phyloP scores from a whole-genome alignment of 2,113 vertebrate genomes.

The Aythya baeri region DNA sequence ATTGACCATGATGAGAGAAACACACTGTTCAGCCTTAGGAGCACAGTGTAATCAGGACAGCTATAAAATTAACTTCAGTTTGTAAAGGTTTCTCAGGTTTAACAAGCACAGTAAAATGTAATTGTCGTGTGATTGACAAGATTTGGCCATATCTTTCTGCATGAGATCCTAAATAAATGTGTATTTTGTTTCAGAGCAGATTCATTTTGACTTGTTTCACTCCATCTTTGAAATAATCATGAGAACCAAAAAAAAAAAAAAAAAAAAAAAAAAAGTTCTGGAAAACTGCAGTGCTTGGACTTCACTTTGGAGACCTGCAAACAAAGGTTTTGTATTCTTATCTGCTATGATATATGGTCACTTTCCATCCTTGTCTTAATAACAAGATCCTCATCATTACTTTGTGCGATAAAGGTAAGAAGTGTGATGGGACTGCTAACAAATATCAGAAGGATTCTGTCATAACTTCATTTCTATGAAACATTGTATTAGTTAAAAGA shows the following conservation, averaged over 20 bases:
- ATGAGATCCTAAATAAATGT: neutral
- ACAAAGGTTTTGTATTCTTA: neutral
- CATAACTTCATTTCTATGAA: neutral
- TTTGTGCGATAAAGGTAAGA: neutral
- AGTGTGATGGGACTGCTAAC: neutral
- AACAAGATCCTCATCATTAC: neutral
- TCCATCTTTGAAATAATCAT: neutral
- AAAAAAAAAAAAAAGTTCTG: neutral
- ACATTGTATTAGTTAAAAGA: neutral
- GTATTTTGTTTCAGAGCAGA: neutral
- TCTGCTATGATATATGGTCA: neutral
- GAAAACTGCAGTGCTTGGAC: neutral
- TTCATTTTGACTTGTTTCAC: neutral
- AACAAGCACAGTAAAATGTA: neutral
- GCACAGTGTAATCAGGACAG: neutral
- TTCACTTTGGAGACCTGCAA: neutral
- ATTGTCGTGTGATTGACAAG: neutral
- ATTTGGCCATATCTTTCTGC: neutral
- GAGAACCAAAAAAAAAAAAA: neutral
- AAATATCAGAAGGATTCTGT: neutral
- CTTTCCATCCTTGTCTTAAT: neutral
- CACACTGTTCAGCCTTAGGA: neutral
- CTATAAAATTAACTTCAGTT: neutral
- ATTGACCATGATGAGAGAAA: fast-evolving
- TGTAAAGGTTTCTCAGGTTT: conserved; percentile 15